Conservation (phyloP, 2,888 invertebrate species). For the Venustoraphidia nigricollis region DNA sequence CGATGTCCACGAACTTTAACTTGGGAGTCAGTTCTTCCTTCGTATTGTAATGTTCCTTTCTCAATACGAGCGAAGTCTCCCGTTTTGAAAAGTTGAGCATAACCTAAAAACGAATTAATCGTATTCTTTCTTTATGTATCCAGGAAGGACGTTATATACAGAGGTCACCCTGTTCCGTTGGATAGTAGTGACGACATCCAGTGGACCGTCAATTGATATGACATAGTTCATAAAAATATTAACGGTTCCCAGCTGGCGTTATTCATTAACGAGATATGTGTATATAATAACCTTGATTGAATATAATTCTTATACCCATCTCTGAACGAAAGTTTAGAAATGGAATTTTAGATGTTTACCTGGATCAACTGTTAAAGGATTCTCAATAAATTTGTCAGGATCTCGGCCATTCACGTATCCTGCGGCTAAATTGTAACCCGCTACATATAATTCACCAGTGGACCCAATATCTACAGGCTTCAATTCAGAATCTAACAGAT, state of each 20-base stretch:
- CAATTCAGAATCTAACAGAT: constrained; percentile 61
- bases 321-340: neutral
- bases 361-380: constrained; percentile 52
- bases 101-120: constrained; percentile 30
- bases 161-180: too few species aligned
- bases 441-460: constrained; percentile 68
- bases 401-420: constrained; percentile 69
- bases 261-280: too few species aligned
- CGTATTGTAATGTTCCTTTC: constrained; percentile 50
- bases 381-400: constrained; percentile 56
- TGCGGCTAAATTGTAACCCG: constrained; percentile 62
- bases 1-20: constrained; percentile 60
- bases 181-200: too few species aligned
- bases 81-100: constrained; percentile 60
- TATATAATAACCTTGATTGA: too few species aligned
- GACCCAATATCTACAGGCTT: constrained; percentile 54
- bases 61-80: constrained; percentile 68
- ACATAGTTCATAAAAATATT: too few species aligned
- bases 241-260: too few species aligned
- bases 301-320: too few species aligned
- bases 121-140: too few species aligned
- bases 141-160: too few species aligned
- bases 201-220: too few species aligned
- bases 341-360: constrained; percentile 24
- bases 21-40: constrained; percentile 76